Evolutionary conservation across 2,797 vertebrate species (phyloP).

Genomic region (Notolabrus celidotus): DNA sequence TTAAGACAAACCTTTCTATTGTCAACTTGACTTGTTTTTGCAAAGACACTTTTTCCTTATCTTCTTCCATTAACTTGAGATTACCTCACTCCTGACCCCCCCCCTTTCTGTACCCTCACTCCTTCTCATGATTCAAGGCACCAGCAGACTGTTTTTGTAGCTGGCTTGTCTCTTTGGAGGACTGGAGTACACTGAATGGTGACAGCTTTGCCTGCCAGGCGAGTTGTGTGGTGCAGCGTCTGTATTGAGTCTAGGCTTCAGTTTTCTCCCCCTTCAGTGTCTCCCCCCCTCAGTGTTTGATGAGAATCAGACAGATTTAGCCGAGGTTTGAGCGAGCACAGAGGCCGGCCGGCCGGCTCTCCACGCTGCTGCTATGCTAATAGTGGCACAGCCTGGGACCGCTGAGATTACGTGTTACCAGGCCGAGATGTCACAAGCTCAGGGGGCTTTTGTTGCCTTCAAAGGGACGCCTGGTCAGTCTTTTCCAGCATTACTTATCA

Average conservation of each 20-base stretch:
- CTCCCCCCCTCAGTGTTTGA: constrained; percentile 45
- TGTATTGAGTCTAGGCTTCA: constrained; percentile 70
- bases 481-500: constrained; percentile 69
- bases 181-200: constrained; percentile 66
- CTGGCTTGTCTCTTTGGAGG: constrained; percentile 73
- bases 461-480: constrained; percentile 64
- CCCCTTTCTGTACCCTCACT: constrained; percentile 16
- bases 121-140: constrained; percentile 55
- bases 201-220: constrained; percentile 75
- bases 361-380: constrained; percentile 39
- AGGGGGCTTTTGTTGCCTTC: constrained; percentile 65
- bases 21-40: constrained; percentile 60
- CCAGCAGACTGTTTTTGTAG: constrained; percentile 76
- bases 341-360: constrained; percentile 35
- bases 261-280: constrained; percentile 5
- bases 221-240: constrained; percentile 69
- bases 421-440: constrained; percentile 65
- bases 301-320: constrained; percentile 73
- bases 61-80: constrained; percentile 65
- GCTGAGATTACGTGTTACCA: constrained; percentile 72
- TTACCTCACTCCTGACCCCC: constrained; percentile 53
- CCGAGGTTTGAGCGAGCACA: constrained; percentile 62
- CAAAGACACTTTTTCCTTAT: constrained; percentile 69
- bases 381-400: constrained; percentile 74
- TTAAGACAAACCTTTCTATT: constrained; percentile 60